Evolutionary conservation across 2,797 vertebrate species (phyloP).

Genomic region (Gambusia yucatana): DNA sequence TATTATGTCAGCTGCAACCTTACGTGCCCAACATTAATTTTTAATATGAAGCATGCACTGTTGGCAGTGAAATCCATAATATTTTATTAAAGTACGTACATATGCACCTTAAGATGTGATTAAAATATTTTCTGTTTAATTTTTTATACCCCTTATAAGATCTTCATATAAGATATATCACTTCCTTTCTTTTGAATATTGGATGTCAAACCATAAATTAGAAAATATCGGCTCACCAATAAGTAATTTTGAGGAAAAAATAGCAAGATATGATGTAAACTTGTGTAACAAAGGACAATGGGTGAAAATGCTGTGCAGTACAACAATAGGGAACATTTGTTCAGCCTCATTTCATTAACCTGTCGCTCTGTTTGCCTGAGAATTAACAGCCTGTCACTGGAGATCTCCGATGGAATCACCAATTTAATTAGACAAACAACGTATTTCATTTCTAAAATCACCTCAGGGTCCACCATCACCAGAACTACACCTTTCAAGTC

Average conservation of each 20-base stretch:
- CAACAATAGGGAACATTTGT: background rate
- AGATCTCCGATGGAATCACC: background rate
- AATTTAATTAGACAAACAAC: conserved; percentile 6
- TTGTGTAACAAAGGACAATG: background rate
- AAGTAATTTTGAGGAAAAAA: background rate
- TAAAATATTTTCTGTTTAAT: background rate
- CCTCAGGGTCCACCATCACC: background rate
- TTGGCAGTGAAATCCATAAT: background rate
- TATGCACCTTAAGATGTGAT: background rate
- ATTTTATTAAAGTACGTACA: background rate
- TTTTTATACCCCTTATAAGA: background rate
- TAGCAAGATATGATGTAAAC: background rate
- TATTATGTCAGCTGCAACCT: background rate
- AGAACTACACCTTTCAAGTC: background rate
- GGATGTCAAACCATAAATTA: background rate
- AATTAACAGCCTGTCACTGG: background rate
- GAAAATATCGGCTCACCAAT: background rate
- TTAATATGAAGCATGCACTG: background rate
- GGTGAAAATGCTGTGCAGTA: background rate
- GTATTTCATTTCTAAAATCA: background rate
- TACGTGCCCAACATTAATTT: background rate
- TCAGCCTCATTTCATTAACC: background rate
- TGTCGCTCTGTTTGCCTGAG: background rate
- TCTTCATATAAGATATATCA: background rate
- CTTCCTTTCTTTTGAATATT: background rate